phyloP scores from a whole-genome alignment of 2,797 vertebrate genomes.

The Premnoplex brunnescens region DNA sequence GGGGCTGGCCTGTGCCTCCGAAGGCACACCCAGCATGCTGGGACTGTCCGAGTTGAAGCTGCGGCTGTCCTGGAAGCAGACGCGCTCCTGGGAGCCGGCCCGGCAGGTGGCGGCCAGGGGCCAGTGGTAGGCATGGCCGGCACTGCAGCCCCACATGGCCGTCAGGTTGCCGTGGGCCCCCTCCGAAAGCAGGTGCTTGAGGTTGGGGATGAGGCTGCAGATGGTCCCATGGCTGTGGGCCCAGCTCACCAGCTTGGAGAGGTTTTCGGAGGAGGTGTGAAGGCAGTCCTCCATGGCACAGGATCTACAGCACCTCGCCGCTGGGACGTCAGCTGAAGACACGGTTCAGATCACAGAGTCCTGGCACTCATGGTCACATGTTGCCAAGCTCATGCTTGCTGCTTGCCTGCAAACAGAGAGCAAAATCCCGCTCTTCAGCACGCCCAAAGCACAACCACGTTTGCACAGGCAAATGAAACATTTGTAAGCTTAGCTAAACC shows the following conservation, averaged over 20 bases:
- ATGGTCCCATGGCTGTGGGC: constrained; percentile 94
- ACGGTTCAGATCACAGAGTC: not conserved
- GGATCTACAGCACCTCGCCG: constrained; percentile 58
- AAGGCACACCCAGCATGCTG: constrained; percentile 80
- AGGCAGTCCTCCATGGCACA: constrained; percentile 87
- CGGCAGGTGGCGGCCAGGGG: constrained; percentile 84
- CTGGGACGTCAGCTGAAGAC: constrained; percentile 35
- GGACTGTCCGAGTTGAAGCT: constrained; percentile 84
- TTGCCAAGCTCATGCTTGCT: not conserved
- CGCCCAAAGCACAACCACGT: not conserved
- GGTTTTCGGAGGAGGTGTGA: constrained; percentile 88
- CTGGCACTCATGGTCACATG: fast-evolving
- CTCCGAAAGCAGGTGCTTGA: constrained; percentile 85
- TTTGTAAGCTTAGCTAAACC: not conserved
- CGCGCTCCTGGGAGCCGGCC: constrained; percentile 81
- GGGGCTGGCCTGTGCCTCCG: constrained; percentile 79
- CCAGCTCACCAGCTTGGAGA: constrained; percentile 92
- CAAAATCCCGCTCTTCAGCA: not conserved
- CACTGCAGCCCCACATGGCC: constrained; percentile 87
- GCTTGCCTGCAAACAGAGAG: not conserved
- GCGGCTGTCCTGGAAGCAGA: constrained; percentile 84
- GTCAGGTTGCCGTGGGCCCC: constrained; percentile 85
- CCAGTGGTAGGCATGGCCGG: constrained; percentile 92
- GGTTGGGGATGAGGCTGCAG: constrained; percentile 89
- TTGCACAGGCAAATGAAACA: not conserved